Evolutionary conservation across 1,140 invertebrate genomes (phyloP).

Genomic region (Mylabris phalerata): DNA sequence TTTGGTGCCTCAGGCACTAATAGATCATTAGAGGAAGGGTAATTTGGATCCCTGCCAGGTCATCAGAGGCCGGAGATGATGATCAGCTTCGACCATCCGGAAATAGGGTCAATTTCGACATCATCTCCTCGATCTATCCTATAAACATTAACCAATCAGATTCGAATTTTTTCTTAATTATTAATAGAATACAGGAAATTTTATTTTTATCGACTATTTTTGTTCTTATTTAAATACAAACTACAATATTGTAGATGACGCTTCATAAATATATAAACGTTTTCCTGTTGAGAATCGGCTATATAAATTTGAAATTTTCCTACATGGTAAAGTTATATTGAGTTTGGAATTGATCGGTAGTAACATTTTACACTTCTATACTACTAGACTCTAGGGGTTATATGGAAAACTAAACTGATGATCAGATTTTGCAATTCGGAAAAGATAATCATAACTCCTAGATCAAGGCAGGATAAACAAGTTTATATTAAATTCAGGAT

Average conservation of each 20-base stretch:
- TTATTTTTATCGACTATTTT: no score
- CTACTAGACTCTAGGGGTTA: conserved; percentile 10
- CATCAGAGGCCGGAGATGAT: conserved; percentile 17
- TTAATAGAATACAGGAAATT: no score
- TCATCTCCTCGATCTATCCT: conserved; percentile 1
- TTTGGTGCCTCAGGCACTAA: conserved; percentile 1
- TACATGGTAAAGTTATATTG: conserved; percentile 24
- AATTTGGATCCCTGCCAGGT: conserved; percentile 15
- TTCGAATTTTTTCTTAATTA: conserved; percentile 2
- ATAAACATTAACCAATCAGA: neutral
- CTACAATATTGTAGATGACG: no score
- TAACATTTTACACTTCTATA: conserved; percentile 9
- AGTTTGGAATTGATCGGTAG: conserved; percentile 25
- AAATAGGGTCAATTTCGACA: conserved; percentile 13
- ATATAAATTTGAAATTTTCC: conserved; percentile 16
- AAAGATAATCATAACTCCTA: no score
- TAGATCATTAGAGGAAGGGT: conserved; percentile 16
- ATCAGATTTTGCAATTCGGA: no score
- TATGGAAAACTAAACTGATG: neutral
- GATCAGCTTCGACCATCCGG: conserved; percentile 12
- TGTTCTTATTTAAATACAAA: no score
- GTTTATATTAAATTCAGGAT: neutral
- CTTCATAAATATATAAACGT: no score
- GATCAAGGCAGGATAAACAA: no score
- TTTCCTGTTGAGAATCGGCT: no score